Percentiles rank a stretch among this genome's conserved stretches.
Conservation (phyloP, 2,113 vertebrate species). For the Scolopax mira region DNA sequence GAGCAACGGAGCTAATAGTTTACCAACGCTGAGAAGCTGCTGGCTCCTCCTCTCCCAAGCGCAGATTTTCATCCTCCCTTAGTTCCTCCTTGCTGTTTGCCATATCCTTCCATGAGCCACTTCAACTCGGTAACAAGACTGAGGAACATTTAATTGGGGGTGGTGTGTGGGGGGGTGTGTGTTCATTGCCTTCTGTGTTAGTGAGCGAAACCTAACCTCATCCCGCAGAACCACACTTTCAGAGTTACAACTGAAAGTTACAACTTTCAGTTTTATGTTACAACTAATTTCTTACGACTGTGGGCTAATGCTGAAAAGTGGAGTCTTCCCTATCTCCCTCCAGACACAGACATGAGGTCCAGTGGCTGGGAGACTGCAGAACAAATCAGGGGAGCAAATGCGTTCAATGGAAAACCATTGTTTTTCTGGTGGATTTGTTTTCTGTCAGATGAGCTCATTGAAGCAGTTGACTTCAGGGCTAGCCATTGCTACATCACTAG, state of each 20-base stretch:
- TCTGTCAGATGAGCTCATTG: background rate
- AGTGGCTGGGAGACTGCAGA: background rate
- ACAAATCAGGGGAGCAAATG: background rate
- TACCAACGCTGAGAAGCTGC: background rate
- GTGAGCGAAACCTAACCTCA: background rate
- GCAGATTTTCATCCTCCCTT: background rate
- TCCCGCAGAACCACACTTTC: background rate
- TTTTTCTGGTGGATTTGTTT: background rate
- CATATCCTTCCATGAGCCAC: background rate
- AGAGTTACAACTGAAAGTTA: no score
- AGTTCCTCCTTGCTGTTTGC: background rate
- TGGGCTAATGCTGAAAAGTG: background rate
- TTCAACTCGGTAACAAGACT: background rate
- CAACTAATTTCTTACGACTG: background rate
- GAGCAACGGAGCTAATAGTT: background rate
- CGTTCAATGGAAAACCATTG: background rate
- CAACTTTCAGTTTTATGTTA: background rate
- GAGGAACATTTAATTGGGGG: background rate
- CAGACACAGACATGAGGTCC: background rate
- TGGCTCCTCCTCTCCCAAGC: background rate
- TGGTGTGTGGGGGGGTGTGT: background rate
- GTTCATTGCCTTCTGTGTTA: background rate
- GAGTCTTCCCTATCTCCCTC: background rate
- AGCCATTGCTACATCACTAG: background rate
- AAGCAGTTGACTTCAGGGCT: background rate